Evolutionary conservation across 2,888 invertebrate species (phyloP), one percentile per base, ranked within the genome.

Genomic region (Tachina fera): DNA sequence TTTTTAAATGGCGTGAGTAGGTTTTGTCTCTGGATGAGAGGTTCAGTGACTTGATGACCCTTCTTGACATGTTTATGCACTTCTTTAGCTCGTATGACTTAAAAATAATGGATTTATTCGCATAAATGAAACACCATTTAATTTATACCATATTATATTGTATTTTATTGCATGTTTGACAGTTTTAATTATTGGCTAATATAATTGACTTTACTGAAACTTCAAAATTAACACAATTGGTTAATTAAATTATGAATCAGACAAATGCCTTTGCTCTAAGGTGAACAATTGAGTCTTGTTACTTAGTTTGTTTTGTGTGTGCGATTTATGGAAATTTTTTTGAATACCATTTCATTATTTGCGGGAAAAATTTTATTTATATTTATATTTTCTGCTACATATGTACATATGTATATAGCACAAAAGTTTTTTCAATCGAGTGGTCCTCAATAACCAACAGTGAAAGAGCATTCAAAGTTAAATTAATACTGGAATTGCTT

Each of bases 1-100:
- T 5, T 31, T 53, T 70, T 56, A 61, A 63, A 82, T 71, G 82
- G 56, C 14, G 58, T 63, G 80, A 60, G 65, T 76, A 84, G 71
- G 79, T 60, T 76, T 71, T 14, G 14, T 41, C 78, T 53, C 0
- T 9, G 43, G 63, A 31, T 31, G 6, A 31, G 0, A 9, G 63
- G 68, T 74, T 74, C 74, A 61, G 49, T 63, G 68, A 70, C 68
- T 71, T 14, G 39, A 19, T 49, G 56, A 56, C 43, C 41, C 9
- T 14, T 47, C 19, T 68, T 65, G 53, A 56, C 31, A 65, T 41
- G 9, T 47, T 45, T 60, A 72, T 58, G 47, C 8, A 45, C 13
- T 47, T 47, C 2, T 67, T 56, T 1, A 31, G 31, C 16, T 43
- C 10, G 1, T 71, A 16, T 45, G 14, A 22, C 41, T 53, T 60